These are phyloP conservation scores for Ptychobarbus kaznakovi DNA, from an alignment of 2,797 vertebrate species.

Conservation along the genomic window DNA sequence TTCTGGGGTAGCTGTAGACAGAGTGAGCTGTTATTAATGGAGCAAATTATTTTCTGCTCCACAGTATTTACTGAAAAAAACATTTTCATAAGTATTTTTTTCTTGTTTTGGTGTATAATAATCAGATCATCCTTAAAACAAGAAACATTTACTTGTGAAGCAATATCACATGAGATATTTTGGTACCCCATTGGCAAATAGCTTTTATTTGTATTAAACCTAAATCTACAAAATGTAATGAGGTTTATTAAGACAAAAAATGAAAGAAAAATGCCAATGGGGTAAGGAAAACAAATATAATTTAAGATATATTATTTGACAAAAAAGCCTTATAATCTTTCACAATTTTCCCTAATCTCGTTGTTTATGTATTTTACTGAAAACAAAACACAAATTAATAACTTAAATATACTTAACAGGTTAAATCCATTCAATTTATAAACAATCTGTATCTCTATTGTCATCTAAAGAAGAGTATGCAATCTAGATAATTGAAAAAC, in stretches of 20 bases:
- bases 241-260: slow-evolving; percentile 8
- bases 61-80: not conserved
- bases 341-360: not conserved
- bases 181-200: not conserved
- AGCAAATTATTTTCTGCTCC: slow-evolving; percentile 8
- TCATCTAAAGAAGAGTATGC: not conserved
- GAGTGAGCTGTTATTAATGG: not conserved
- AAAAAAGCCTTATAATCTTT: not conserved
- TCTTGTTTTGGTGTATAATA: not conserved
- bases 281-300: not conserved
- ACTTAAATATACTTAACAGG: not conserved
- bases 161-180: not conserved
- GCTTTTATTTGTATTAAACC: not conserved
- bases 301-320: not conserved
- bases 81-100: not conserved
- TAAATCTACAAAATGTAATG: not conserved
- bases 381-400: not conserved
- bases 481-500: not conserved
- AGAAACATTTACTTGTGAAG: not conserved
- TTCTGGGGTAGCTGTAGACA: not conserved
- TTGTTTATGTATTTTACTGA: not conserved
- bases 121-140: not conserved
- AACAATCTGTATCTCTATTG: too few relatives aligned
- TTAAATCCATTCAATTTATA: not conserved
- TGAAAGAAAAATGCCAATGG: not conserved